These are phyloP conservation scores for Pogonocherus hispidulus DNA, from an alignment of 2,888 invertebrate species.

Conservation along the genomic window DNA sequence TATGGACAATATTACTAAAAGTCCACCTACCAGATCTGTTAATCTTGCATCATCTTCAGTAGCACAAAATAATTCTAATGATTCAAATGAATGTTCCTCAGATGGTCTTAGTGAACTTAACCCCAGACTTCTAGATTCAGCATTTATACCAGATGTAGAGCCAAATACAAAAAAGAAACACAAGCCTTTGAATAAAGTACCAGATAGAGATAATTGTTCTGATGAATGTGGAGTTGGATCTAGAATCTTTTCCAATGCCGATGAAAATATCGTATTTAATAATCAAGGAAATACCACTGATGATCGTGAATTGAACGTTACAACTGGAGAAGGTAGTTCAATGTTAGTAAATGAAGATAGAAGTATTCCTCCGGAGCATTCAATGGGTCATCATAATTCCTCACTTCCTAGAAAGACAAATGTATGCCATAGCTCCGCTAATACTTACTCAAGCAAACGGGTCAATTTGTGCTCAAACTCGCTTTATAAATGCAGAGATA, in stretches of 20 bases:
- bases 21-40: neutral
- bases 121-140: neutral
- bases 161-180: constrained; percentile 14
- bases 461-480: neutral
- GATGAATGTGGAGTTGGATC: neutral
- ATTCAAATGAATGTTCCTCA: neutral
- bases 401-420: neutral
- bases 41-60: neutral
- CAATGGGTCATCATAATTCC: neutral
- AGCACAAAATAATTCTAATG: neutral
- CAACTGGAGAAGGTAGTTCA: neutral
- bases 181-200: neutral
- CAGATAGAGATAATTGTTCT: too few species aligned
- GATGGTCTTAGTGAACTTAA: neutral
- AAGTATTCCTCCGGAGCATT: neutral
- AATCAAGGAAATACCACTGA: neutral
- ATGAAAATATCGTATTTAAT: neutral
- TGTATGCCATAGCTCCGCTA: neutral
- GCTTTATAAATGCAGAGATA: neutral
- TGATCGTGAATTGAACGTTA: neutral
- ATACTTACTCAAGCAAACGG: neutral
- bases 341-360: neutral
- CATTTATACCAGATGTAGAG: neutral
- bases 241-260: neutral
- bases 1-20: neutral